These are phyloP conservation scores for Microctenopoma steveboyesi DNA, from an alignment of 2,797 vertebrate genomes.

Conservation along the genomic window DNA sequence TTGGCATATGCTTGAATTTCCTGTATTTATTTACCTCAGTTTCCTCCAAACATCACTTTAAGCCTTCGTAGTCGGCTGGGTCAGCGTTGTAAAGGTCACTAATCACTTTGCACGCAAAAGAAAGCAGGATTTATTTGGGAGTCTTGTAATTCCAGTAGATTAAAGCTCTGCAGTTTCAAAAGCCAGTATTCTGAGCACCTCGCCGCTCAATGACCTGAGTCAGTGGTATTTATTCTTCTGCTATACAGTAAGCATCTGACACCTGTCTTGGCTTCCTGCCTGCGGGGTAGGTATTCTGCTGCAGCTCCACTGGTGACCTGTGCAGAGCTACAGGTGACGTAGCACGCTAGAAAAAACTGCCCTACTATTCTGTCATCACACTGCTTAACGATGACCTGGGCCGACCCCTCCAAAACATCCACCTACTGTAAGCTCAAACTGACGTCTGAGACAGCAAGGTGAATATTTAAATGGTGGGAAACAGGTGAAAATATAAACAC, in stretches of 20 bases:
- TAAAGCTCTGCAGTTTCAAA: conserved; percentile 5
- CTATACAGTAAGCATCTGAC: not conserved
- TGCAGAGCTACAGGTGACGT: conserved; percentile 43
- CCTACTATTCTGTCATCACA: conserved; percentile 51
- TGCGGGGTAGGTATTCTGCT: conserved; percentile 27
- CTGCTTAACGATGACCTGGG: conserved; percentile 54
- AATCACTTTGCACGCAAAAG: conserved; percentile 7
- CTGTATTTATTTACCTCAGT: not conserved
- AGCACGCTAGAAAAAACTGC: conserved; percentile 62
- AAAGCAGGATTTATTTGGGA: conserved; percentile 19
- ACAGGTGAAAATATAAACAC: not conserved
- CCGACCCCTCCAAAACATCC: conserved; percentile 52
- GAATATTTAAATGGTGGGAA: not conserved
- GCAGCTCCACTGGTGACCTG: conserved; percentile 8
- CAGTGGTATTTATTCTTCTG: not conserved
- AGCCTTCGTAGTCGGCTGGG: conserved; percentile 19
- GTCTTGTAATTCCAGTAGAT: conserved; percentile 35
- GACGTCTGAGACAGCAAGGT: conserved; percentile 20
- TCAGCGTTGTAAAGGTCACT: conserved; percentile 31
- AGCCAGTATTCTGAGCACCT: conserved; percentile 15
- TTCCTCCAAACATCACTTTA: not conserved
- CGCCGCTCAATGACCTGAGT: conserved; percentile 5
- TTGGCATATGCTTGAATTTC: too few species aligned
- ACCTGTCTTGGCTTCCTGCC: not conserved
- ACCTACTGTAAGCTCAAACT: conserved; percentile 32